phyloP scores from a whole-genome alignment of 2,113 vertebrate species.

The Gadus chalcogrammus region DNA sequence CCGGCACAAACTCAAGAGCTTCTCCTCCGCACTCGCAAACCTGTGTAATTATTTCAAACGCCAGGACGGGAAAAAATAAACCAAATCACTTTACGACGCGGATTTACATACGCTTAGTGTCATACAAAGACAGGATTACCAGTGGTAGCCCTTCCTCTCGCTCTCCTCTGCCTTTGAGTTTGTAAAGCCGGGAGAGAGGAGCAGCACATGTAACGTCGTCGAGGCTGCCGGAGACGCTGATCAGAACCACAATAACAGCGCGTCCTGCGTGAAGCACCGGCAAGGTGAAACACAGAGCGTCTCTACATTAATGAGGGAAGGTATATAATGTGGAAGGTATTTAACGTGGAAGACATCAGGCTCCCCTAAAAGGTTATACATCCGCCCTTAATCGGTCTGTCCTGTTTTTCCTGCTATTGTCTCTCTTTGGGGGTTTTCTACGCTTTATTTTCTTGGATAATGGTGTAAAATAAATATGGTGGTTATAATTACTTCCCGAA shows the following conservation, averaged over 20 bases:
- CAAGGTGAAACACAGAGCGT: background rate
- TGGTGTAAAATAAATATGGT: too few relatives aligned
- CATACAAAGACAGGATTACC: conserved; percentile 72
- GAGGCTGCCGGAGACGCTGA: background rate
- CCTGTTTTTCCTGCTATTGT: too few relatives aligned
- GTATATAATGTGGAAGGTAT: too few relatives aligned
- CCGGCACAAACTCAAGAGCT: conserved; percentile 65
- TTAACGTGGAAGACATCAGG: too few relatives aligned
- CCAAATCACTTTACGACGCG: conserved; percentile 70
- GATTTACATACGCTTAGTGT: conserved; percentile 76
- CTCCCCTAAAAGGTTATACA: too few relatives aligned
- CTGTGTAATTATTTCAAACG: conserved; percentile 74
- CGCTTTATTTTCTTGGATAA: too few relatives aligned
- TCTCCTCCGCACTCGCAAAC: conserved; percentile 54
- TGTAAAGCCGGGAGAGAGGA: background rate
- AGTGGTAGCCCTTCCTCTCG: conserved; percentile 50
- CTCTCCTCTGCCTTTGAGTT: background rate
- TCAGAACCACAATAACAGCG: conserved; percentile 19
- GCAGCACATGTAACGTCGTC: conserved; percentile 7
- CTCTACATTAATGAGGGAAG: too few relatives aligned
- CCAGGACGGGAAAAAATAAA: conserved; percentile 55
- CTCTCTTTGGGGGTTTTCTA: too few relatives aligned
- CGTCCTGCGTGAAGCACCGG: background rate
- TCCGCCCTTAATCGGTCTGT: too few relatives aligned
- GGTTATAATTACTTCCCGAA: too few relatives aligned